Conservation (phyloP, 2,797 vertebrate genomes). For the Trachurus trachurus region DNA sequence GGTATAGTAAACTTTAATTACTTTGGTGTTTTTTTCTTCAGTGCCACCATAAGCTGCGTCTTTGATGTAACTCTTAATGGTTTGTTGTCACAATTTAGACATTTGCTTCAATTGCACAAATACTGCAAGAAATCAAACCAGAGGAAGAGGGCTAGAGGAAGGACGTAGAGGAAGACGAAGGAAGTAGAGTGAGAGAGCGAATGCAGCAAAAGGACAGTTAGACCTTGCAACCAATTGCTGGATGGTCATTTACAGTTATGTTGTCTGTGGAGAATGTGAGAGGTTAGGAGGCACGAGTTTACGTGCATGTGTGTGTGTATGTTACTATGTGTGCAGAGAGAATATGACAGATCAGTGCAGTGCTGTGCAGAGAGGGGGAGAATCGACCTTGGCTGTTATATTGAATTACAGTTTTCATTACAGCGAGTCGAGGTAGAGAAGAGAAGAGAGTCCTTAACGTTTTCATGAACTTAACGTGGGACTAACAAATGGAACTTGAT, state of each 20-base stretch:
- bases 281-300: constrained; percentile 3
- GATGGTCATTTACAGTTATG: background rate
- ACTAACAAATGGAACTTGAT: constrained; percentile 5
- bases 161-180: too few relatives aligned
- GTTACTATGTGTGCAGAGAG: constrained; percentile 9
- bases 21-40: too few relatives aligned
- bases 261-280: constrained; percentile 34
- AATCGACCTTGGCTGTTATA: constrained; percentile 61
- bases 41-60: too few relatives aligned
- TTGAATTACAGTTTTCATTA: constrained; percentile 64
- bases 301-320: background rate
- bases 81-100: too few relatives aligned
- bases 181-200: background rate
- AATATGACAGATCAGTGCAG: constrained; percentile 48
- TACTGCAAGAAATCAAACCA: too few relatives aligned
- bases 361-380: constrained; percentile 22
- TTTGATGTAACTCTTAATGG: too few relatives aligned
- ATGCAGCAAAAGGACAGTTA: constrained; percentile 14
- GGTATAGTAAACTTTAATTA: too few relatives aligned
- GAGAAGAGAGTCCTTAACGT: constrained; percentile 30
- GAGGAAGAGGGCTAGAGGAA: background rate
- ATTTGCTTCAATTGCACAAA: too few relatives aligned
- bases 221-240: constrained; percentile 31
- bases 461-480: constrained; percentile 14
- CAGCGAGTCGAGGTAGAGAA: constrained; percentile 21